Percentiles rank a stretch among this genome's conserved stretches.
Conservation (phyloP, 2,113 vertebrate species). For the Chlamydotis undulata region DNA sequence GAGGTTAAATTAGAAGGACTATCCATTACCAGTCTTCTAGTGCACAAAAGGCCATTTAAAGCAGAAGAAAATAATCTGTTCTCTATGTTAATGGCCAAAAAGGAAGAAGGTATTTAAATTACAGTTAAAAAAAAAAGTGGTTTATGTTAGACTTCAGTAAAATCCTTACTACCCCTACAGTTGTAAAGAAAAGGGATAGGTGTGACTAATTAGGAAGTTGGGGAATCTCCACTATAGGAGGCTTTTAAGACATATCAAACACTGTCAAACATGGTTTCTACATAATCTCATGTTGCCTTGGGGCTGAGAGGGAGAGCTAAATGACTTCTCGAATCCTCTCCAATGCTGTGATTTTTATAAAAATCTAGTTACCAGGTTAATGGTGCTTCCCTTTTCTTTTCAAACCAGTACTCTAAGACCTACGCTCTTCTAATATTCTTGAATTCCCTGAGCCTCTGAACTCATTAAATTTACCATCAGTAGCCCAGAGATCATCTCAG, state of each 20-base stretch:
- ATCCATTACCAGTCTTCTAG: background rate
- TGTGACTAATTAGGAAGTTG: conserved; percentile 12
- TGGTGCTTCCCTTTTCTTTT: conserved; percentile 37
- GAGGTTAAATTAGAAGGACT: background rate
- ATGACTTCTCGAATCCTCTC: background rate
- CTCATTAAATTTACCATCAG: conserved; percentile 55
- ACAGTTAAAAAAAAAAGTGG: background rate
- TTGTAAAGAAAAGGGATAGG: background rate
- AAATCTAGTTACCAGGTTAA: conserved; percentile 42
- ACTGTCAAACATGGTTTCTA: background rate
- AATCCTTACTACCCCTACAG: background rate
- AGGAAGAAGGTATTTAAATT: background rate
- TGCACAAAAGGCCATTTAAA: background rate
- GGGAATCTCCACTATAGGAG: background rate
- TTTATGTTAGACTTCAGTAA: background rate
- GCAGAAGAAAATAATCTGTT: background rate
- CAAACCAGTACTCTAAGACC: conserved; percentile 22
- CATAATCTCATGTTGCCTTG: background rate
- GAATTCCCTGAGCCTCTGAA: conserved; percentile 13
- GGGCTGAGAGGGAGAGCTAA: background rate
- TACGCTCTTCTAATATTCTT: background rate
- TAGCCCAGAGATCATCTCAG: conserved; percentile 29
- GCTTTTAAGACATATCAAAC: background rate
- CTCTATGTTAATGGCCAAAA: background rate
- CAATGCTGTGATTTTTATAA: conserved; percentile 8